Percentiles rank a stretch among this genome's conserved stretches.
These are phyloP conservation scores for Oligia strigilis DNA, from an alignment of 2,888 invertebrate genomes.

Conservation along the genomic window DNA sequence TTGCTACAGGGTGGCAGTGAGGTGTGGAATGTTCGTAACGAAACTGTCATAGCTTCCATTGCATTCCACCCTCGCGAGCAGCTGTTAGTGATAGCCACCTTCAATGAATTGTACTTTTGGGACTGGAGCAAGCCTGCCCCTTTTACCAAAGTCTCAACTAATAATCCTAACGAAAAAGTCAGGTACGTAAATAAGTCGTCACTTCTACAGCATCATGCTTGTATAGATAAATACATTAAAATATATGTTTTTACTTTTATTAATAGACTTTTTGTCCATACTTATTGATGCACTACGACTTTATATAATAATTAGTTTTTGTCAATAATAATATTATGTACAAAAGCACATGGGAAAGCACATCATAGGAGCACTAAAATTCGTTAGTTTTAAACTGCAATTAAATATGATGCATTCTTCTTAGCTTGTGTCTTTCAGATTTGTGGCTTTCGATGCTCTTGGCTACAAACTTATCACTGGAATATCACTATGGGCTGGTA, in stretches of 20 bases:
- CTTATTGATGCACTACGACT: background rate
- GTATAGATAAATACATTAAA: background rate
- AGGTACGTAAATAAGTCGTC: slow-evolving; percentile 88
- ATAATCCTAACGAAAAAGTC: slow-evolving; percentile 95
- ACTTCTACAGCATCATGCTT: background rate
- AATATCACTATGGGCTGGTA: slow-evolving; percentile 90
- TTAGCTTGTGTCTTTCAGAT: slow-evolving; percentile 88
- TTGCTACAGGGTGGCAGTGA: slow-evolving; percentile 94
- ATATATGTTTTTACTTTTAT: background rate
- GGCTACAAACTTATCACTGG: slow-evolving; percentile 96
- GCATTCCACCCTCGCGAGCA: slow-evolving; percentile 96
- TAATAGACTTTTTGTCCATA: background rate
- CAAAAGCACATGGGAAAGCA: background rate
- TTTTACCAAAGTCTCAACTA: slow-evolving; percentile 94
- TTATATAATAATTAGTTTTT: background rate
- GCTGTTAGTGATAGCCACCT: slow-evolving; percentile 95
- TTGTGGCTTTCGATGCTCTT: slow-evolving; percentile 95
- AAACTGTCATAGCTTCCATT: slow-evolving; percentile 95
- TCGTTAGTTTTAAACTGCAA: slow-evolving; percentile 24
- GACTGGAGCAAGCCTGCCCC: slow-evolving; percentile 95
- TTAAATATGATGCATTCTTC: slow-evolving; percentile 57
- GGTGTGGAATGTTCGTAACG: slow-evolving; percentile 94
- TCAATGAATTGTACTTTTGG: slow-evolving; percentile 96
- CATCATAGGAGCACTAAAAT: background rate
- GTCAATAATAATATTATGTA: background rate